Evolutionary conservation across 2,888 invertebrate genomes (phyloP).

Genomic region (Idaea dimidiata): DNA sequence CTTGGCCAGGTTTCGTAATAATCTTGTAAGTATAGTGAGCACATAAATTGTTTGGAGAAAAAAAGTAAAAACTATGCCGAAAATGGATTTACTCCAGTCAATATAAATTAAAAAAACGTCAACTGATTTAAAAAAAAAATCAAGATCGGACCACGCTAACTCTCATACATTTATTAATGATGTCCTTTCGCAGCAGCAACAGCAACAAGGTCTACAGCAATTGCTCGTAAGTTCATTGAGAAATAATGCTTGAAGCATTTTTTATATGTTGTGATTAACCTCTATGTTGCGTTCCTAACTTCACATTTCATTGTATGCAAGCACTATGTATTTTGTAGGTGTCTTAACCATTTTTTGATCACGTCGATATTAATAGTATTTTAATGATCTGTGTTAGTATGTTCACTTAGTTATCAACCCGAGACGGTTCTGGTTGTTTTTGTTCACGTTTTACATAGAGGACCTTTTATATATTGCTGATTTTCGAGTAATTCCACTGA

Average conservation of each 20-base stretch:
- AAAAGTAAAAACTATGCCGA: too few species aligned
- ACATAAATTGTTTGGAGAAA: too few species aligned
- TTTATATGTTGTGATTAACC: conserved; percentile 71
- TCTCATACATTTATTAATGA: conserved; percentile 7
- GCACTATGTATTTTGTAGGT: conserved; percentile 28
- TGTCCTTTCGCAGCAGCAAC: conserved; percentile 85
- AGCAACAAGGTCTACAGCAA: conserved; percentile 95
- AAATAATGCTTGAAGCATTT: conserved; percentile 59
- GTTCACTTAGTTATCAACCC: too few species aligned
- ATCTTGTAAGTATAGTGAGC: too few species aligned
- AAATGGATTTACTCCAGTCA: not conserved
- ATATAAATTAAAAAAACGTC: not conserved
- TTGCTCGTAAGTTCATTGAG: conserved; percentile 89
- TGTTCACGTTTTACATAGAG: too few species aligned
- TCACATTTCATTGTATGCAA: conserved; percentile 53
- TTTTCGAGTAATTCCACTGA: too few species aligned
- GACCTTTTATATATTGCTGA: too few species aligned
- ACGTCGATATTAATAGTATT: not conserved
- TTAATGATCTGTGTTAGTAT: not conserved
- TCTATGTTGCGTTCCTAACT: conserved; percentile 43
- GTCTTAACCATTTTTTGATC: not conserved
- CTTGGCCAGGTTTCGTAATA: too few species aligned
- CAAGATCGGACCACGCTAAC: not conserved
- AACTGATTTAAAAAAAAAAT: not conserved
- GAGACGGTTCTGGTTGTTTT: too few species aligned